Evolutionary conservation across 2,888 invertebrate genomes (phyloP).

Genomic region (Drymonia ruficornis): DNA sequence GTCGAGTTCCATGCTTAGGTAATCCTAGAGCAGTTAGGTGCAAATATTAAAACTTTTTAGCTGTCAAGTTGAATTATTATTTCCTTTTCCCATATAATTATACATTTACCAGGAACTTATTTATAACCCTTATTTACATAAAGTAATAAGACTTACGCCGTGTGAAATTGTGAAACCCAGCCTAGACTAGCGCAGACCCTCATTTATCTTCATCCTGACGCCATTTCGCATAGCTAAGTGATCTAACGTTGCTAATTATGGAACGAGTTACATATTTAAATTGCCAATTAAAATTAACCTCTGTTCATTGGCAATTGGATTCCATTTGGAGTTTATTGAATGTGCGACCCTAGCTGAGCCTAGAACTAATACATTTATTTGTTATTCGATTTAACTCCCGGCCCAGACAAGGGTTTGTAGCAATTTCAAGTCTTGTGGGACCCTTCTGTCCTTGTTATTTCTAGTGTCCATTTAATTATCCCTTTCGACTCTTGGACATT

Average conservation of each 20-base stretch:
- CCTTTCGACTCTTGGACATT: slow-evolving; percentile 16
- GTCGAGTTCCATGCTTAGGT: no score
- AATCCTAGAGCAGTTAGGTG: no score
- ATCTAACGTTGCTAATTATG: slow-evolving; percentile 26
- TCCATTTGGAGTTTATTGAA: slow-evolving; percentile 31
- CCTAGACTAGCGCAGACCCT: slow-evolving; percentile 9
- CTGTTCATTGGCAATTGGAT: slow-evolving; percentile 26
- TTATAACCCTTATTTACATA: slow-evolving; percentile 11
- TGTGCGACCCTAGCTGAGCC: slow-evolving; percentile 20
- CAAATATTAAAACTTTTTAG: no score
- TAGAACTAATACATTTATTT: slow-evolving; percentile 34
- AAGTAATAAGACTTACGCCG: slow-evolving; percentile 10
- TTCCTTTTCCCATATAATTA: background rate
- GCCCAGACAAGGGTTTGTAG: slow-evolving; percentile 27
- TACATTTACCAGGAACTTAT: background rate
- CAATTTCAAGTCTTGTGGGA: slow-evolving; percentile 22
- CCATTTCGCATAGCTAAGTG: slow-evolving; percentile 25
- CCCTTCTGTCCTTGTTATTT: slow-evolving; percentile 32
- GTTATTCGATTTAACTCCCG: slow-evolving; percentile 33
- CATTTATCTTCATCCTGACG: slow-evolving; percentile 29
- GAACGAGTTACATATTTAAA: slow-evolving; percentile 21
- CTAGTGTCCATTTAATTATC: slow-evolving; percentile 33
- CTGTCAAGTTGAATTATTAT: no score
- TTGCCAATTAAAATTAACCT: slow-evolving; percentile 23
- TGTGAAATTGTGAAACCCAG: slow-evolving; percentile 15